Evolutionary conservation across 2,113 vertebrate genomes (phyloP), one percentile per base, ranked within the genome.

Genomic region (Rousettus leschenaultii): DNA sequence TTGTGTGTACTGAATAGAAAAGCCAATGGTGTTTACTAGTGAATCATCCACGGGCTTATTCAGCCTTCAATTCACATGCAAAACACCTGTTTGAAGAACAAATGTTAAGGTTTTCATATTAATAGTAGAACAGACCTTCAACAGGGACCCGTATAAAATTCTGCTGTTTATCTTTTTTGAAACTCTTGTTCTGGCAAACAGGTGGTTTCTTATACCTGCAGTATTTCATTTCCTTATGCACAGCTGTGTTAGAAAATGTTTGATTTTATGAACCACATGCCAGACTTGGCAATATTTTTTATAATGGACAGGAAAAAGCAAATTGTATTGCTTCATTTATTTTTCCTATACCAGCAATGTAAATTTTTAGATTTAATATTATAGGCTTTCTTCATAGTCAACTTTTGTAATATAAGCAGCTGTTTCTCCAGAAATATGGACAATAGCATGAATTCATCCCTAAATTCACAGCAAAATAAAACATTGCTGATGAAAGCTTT

Each of bases 391-490:
- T 89, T 96, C 93, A 86, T 86, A 97, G 61, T 96, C 93, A 97
- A 96, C 83, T 94, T 89, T 86, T 53, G 82, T 96, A 97, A 95
- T 93, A 89, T 94, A 94, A 92, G 53, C 63, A 97, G 93, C 70
- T 88, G 74, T 94, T 96, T 94, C 68, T 79, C 75, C 40, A 94
- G 83, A 95, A 97, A 94, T 86, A 94, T 21, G 63, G 88, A 94
- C 96, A 97, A 90, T n/a, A 95, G 92, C 97, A 97, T 93, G 93
- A 93, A 98, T 97, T 89, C 97, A 97, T 95, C 95, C 84, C 90
- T 97, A 97, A 97, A 98, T 98, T 98, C 97, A 98, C 83, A 96
- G 89, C 96, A 98, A 98, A 98, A 96, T 97, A 98, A 98, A 98
- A 98, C 97, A 97, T 96, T 98, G 97, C 98, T 95, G 10, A 98